These are phyloP conservation scores for Silurus lanzhouensis DNA, from an alignment of 2,797 vertebrate species.

Conservation along the genomic window DNA sequence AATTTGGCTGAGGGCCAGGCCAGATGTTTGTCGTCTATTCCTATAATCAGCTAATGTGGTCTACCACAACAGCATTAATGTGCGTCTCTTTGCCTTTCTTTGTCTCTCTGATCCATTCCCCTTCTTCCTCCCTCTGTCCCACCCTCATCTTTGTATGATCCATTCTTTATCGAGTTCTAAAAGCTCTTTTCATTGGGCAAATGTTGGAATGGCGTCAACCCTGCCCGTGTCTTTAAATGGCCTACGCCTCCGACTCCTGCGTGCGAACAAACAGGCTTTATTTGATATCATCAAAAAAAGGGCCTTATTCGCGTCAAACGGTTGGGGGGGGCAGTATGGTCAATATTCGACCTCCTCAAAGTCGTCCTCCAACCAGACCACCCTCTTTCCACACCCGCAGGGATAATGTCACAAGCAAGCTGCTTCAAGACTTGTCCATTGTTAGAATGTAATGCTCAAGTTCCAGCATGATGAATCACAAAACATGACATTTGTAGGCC, in stretches of 20 bases:
- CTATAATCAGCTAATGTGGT: constrained; percentile 30
- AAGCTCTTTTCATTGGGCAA: constrained; percentile 40
- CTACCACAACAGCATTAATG: constrained; percentile 13
- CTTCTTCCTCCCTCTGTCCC: neutral
- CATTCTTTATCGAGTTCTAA: constrained; percentile 27
- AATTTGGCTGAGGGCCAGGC: constrained; percentile 8
- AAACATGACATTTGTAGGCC: constrained; percentile 44
- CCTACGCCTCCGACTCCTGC: constrained; percentile 23
- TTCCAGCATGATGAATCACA: constrained; percentile 53
- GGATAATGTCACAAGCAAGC: constrained; percentile 34
- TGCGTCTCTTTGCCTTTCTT: constrained; percentile 8
- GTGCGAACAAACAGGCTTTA: constrained; percentile 37
- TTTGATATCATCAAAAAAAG: constrained; percentile 48
- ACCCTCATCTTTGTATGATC: constrained; percentile 29
- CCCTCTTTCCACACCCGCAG: constrained; percentile 18
- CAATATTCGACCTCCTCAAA: constrained; percentile 38
- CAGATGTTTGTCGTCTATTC: constrained; percentile 24
- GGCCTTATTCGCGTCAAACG: constrained; percentile 45
- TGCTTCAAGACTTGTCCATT: constrained; percentile 38
- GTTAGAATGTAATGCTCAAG: constrained; percentile 33
- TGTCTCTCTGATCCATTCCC: constrained; percentile 2
- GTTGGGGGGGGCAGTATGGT: neutral
- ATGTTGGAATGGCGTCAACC: constrained; percentile 21
- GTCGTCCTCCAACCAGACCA: constrained; percentile 29
- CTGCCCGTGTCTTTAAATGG: constrained; percentile 32